Evolutionary conservation across 2,113 vertebrate species (phyloP).

Genomic region (Macquaria ambigua): DNA sequence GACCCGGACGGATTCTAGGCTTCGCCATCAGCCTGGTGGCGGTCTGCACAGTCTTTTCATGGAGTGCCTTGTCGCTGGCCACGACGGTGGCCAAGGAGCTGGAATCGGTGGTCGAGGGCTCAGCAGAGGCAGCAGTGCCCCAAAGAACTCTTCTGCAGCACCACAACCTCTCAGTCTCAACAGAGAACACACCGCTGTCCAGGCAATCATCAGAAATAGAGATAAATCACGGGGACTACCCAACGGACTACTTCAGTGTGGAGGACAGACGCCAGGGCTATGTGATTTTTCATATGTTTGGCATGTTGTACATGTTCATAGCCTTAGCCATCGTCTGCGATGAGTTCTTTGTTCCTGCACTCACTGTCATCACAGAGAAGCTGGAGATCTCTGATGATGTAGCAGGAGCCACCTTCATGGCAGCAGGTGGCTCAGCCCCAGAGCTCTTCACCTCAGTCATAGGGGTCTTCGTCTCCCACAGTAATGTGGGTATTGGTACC

Average conservation of each 20-base stretch:
- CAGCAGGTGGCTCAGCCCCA: slow-evolving; percentile 96
- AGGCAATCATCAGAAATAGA: slow-evolving; percentile 70
- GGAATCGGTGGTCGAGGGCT: slow-evolving; percentile 36
- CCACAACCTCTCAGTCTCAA: slow-evolving; percentile 78
- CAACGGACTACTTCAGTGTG: slow-evolving; percentile 90
- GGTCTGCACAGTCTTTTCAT: slow-evolving; percentile 89
- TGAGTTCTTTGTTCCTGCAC: slow-evolving; percentile 97
- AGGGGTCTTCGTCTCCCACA: slow-evolving; percentile 96
- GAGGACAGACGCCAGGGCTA: slow-evolving; percentile 91
- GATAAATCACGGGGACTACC: slow-evolving; percentile 91
- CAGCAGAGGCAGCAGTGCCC: slow-evolving; percentile 69
- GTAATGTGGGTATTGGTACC: slow-evolving; percentile 97
- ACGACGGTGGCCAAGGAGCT: slow-evolving; percentile 73
- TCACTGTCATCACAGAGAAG: slow-evolving; percentile 98
- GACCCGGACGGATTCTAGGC: slow-evolving; percentile 89
- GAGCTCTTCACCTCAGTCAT: slow-evolving; percentile 99
- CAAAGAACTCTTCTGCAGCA: slow-evolving; percentile 92
- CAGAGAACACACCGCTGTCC: slow-evolving; percentile 74
- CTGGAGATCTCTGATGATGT: slow-evolving; percentile 97
- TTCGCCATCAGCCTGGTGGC: slow-evolving; percentile 89
- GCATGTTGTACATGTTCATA: slow-evolving; percentile 99
- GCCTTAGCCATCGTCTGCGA: slow-evolving; percentile 97
- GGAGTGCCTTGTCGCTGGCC: slow-evolving; percentile 93
- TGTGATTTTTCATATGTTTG: slow-evolving; percentile 91
- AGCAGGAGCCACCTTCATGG: slow-evolving; percentile 98